A percentile compares a stretch with the other conserved stretches of the same genome.
These are phyloP conservation scores for Tryphoninae sp. DNA, from an alignment of 2,888 invertebrate genomes.

Conservation along the genomic window DNA sequence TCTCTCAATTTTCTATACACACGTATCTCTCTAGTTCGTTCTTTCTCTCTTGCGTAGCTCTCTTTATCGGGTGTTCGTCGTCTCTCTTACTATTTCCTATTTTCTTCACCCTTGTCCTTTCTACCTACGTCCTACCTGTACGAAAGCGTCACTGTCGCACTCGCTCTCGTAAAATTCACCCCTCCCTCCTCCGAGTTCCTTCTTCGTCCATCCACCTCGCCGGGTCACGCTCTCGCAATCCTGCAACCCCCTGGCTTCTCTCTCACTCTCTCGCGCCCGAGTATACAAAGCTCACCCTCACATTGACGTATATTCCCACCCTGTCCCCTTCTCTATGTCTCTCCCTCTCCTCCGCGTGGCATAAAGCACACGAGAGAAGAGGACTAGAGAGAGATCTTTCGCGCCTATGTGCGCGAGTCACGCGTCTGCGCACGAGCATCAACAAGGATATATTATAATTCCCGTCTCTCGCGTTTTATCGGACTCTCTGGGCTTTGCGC, in stretches of 20 bases:
- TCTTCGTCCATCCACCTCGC: constrained; percentile 59
- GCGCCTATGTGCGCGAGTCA: constrained; percentile 61
- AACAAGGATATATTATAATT: constrained; percentile 57
- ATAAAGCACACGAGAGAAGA: constrained; percentile 17
- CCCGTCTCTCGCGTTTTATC: constrained; percentile 53
- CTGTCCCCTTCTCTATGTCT: constrained; percentile 16
- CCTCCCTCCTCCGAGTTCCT: constrained; percentile 19
- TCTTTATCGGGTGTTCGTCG: not conserved
- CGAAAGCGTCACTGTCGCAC: constrained; percentile 44
- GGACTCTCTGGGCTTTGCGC: constrained; percentile 51
- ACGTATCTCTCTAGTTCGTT: constrained; percentile 34
- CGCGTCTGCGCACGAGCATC: constrained; percentile 62
- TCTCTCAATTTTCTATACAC: not conserved
- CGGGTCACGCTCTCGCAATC: constrained; percentile 55
- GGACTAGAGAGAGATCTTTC: constrained; percentile 62
- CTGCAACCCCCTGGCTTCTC: constrained; percentile 25
- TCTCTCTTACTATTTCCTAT: not conserved
- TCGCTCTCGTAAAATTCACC: constrained; percentile 51
- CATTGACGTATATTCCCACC: constrained; percentile 53
- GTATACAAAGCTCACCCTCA: constrained; percentile 34
- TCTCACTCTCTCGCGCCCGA: not conserved
- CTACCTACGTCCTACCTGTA: constrained; percentile 3
- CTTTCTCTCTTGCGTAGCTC: not conserved
- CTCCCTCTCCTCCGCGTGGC: constrained; percentile 1
- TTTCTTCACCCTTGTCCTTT: not conserved